Evolutionary conservation across 1,140 invertebrate species (phyloP).

Genomic region (Grapholita molesta): DNA sequence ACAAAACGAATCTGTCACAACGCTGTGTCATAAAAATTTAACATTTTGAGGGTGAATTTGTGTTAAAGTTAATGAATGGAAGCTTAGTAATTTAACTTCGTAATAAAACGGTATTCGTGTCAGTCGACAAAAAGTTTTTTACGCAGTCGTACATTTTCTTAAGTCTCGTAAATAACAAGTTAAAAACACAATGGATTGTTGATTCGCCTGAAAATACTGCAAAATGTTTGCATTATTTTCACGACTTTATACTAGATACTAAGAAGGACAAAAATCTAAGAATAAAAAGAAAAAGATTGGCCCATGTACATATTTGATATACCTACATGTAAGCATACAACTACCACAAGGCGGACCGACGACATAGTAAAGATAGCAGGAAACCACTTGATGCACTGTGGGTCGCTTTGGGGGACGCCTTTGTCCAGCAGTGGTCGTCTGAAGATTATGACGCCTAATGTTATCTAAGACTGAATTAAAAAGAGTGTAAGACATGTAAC

Average conservation of each 20-base stretch:
- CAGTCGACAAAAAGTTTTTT: conserved; percentile 6
- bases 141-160: not conserved
- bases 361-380: no score
- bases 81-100: conserved; percentile 2
- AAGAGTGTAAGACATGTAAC: no score
- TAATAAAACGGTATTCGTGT: conserved; percentile 11
- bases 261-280: no score
- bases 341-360: no score
- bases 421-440: no score
- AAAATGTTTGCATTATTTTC: not conserved
- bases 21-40: not conserved
- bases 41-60: not conserved
- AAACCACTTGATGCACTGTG: no score
- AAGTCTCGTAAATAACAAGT: conserved; percentile 12
- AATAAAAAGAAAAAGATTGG: no score
- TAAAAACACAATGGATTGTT: not conserved
- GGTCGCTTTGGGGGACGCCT: no score
- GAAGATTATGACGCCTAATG: no score
- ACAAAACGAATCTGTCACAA: conserved; percentile 3
- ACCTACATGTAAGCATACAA: no score
- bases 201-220: not conserved
- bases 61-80: conserved; percentile 7
- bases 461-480: no score
- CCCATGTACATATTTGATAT: no score
- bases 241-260: not conserved